These are phyloP conservation scores for Tetragonisca angustula DNA, from an alignment of 2,888 invertebrate genomes.

Conservation along the genomic window DNA sequence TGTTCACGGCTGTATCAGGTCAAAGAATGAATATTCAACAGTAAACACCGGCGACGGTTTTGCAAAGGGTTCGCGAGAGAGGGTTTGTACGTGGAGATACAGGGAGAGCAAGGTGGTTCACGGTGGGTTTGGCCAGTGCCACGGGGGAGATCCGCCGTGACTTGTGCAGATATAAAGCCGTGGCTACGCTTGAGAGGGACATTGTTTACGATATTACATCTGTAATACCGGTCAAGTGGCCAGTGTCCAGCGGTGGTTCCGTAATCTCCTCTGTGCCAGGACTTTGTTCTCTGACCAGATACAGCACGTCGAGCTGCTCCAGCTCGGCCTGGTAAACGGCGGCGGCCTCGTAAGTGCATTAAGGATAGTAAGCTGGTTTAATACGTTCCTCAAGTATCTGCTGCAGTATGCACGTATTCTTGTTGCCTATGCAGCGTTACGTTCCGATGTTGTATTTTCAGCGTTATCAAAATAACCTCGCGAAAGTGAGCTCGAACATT, in stretches of 20 bases:
- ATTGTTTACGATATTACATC: conserved; percentile 81
- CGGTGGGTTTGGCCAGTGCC: conserved; percentile 22
- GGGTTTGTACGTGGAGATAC: conserved; percentile 53
- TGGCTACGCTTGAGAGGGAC: conserved; percentile 70
- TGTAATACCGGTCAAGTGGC: conserved; percentile 81
- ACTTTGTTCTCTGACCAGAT: conserved; percentile 75
- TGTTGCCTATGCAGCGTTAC: background rate
- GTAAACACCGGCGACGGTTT: conserved; percentile 74
- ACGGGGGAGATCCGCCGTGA: conserved; percentile 52
- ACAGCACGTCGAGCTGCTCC: conserved; percentile 80
- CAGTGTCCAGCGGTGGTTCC: conserved; percentile 69
- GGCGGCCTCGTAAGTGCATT: conserved; percentile 28
- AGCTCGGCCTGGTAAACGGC: conserved; percentile 55
- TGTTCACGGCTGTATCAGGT: conserved; percentile 61
- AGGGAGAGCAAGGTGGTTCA: conserved; percentile 57
- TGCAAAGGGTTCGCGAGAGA: conserved; percentile 71
- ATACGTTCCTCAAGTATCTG: conserved; percentile 59
- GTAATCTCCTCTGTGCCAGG: conserved; percentile 76
- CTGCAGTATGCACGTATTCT: conserved; percentile 6
- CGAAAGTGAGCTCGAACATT: too few species aligned
- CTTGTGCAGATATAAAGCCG: conserved; percentile 67
- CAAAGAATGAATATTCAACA: conserved; percentile 81
- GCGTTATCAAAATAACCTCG: background rate
- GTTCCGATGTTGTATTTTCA: background rate
- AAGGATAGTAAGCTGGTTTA: conserved; percentile 25